Evolutionary conservation across 1,140 invertebrate species (phyloP), one percentile per base, ranked within the genome.

Genomic region (Portunus trituberculatus): DNA sequence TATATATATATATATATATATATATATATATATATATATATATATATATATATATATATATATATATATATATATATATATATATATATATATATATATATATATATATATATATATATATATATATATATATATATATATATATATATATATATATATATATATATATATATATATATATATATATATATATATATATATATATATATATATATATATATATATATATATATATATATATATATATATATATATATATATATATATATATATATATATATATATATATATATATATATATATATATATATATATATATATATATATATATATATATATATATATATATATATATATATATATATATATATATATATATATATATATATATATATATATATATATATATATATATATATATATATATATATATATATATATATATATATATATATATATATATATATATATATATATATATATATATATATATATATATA

Each of bases 261-360:
- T 93, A 31, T 31, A 86, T 93, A 31, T 31, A 93, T 25, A 31
- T 31, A 84, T 87, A 32, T n/a, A 93, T 84, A 84, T 86, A 83
- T 32, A 46, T 31, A n/a, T 93, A n/a, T 93, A 46, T 32, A 84
- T n/a, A 84, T 83, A 93, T 84, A 93, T 84, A 84, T 86, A 84
- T 86, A 93, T 86, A 29, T 93, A 93, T 86, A 83, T 46, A 86
- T 93, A 83, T 86, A 83, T 93, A 83, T 92, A 16, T 46, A 32
- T 90, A 32, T 90, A 39, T 90, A 32, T 90, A 46, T 90, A 39
- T 90, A 14, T 46, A 32, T 90, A 32, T 90, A 32, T 90, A 90
- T 90, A 14, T 39, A 46, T 46, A 39, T 46, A 39, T 46, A 14
- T 39, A 20, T 90, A 8, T 14, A 32, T 46, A 90, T 90, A 39